A percentile compares a stretch with the other conserved stretches of the same genome.
Evolutionary conservation across 2,113 vertebrate species (phyloP).

Genomic region (Apus apus): DNA sequence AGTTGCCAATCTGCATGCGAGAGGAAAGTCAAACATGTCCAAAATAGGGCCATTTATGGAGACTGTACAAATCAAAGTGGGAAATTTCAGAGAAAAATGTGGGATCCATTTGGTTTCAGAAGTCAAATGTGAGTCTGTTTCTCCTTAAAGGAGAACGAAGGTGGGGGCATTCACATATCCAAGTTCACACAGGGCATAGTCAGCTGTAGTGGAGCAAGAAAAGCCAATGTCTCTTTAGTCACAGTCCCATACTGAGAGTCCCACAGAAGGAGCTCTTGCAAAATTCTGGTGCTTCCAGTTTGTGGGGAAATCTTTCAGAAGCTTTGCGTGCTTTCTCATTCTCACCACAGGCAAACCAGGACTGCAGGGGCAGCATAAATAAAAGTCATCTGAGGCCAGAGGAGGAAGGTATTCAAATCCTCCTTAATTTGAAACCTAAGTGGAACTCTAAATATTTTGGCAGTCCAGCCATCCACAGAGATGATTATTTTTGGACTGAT

Average conservation of each 20-base stretch:
- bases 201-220: background rate
- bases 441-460: background rate
- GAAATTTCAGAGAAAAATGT: background rate
- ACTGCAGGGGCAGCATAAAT: background rate
- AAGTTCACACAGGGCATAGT: background rate
- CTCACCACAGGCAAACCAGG: background rate
- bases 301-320: background rate
- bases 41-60: background rate
- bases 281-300: conserved; percentile 23
- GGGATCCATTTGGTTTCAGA: background rate
- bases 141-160: background rate
- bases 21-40: background rate
- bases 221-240: background rate
- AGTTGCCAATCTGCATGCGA: background rate
- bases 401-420: background rate
- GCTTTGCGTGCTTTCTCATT: background rate
- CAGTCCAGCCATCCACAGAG: background rate
- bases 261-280: background rate
- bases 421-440: background rate
- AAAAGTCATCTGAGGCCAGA: background rate
- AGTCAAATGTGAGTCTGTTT: background rate
- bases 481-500: background rate
- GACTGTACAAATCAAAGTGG: background rate
- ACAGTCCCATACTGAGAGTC: background rate
- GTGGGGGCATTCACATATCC: background rate